Evolutionary conservation across 2,113 vertebrate genomes (phyloP), one percentile per base, ranked within the genome.

Genomic region (Dendropsophus ebraccatus): DNA sequence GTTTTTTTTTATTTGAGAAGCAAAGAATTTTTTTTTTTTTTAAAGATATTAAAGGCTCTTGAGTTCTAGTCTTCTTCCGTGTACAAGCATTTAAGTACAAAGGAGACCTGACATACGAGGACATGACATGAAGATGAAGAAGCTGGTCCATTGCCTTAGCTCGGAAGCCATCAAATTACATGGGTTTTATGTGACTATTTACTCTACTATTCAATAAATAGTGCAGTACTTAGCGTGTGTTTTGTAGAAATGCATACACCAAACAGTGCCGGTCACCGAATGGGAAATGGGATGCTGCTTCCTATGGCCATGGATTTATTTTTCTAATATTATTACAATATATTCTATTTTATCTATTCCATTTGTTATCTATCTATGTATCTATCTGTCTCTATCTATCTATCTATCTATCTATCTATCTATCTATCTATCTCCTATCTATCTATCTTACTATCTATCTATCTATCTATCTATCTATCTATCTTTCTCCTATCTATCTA

Each of bases 161-260:
- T 91, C 91, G 78, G n/a, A 93, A 93, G 87, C 69, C 88, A 79
- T 87, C 35, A 87, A 92, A 94, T 93, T 90, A 91, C 78, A 37
- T 67, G 89, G 86, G 85, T 88, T 92, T 93, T 92, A 91, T 91
- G 89, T 88, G 87, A 92, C 88, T 91, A 89, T 89, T 92, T 92
- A 88, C 81, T 72, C 67, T 62, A 7, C 65, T 90, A 90, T 89
- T 89, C 87, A 86, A 70, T 73, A 91, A 91, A 91, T 89, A 87
- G 67, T 89, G 84, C 82, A 88, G 84, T 0, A 82, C 82, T 90
- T 90, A 91, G 75, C 69, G 88, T 0, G 82, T 50, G 77, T 76
- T 28, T 75, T 76, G 87, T 90, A 88, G 88, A 88, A 87, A 87
- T 88, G 32, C 62, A 12, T 16, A 4, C 62, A 90, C 83, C 83